phyloP scores from a whole-genome alignment of 2,888 invertebrate species.

The Amitus sp. region DNA sequence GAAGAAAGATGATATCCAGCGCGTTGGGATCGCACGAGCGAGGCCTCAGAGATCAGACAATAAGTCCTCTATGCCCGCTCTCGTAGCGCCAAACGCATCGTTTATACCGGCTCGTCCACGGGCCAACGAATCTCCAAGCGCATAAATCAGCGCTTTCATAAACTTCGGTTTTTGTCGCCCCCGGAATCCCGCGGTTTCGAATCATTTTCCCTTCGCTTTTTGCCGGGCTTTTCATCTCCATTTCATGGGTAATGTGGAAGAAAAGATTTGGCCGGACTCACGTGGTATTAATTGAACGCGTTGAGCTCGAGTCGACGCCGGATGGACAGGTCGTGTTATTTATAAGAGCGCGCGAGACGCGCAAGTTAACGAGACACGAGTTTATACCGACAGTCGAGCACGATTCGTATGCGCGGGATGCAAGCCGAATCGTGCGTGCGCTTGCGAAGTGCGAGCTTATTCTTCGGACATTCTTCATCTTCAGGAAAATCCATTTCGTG shows the following conservation, averaged over 20 bases:
- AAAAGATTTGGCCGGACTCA: too few relatives aligned
- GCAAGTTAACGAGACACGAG: conserved; percentile 39
- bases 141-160: background rate
- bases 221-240: background rate
- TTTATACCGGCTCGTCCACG: conserved; percentile 1
- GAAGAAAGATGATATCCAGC: conserved; percentile 39
- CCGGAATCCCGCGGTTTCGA: background rate
- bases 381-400: too few relatives aligned
- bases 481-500: too few relatives aligned
- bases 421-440: too few relatives aligned
- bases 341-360: conserved; percentile 51
- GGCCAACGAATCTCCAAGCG: conserved; percentile 12
- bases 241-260: background rate
- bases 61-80: conserved; percentile 50
- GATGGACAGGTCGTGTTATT: conserved; percentile 64
- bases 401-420: conserved; percentile 6
- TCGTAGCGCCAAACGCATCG: conserved; percentile 27
- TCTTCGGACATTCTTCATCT: too few relatives aligned
- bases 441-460: too few relatives aligned
- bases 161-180: background rate
- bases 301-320: conserved; percentile 45
- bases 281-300: conserved; percentile 63
- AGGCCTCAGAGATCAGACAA: conserved; percentile 41
- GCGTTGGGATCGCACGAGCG: conserved; percentile 15
- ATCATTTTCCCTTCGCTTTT: background rate